Conservation (phyloP, 2,888 invertebrate species). For the Aleiodes alternator region DNA sequence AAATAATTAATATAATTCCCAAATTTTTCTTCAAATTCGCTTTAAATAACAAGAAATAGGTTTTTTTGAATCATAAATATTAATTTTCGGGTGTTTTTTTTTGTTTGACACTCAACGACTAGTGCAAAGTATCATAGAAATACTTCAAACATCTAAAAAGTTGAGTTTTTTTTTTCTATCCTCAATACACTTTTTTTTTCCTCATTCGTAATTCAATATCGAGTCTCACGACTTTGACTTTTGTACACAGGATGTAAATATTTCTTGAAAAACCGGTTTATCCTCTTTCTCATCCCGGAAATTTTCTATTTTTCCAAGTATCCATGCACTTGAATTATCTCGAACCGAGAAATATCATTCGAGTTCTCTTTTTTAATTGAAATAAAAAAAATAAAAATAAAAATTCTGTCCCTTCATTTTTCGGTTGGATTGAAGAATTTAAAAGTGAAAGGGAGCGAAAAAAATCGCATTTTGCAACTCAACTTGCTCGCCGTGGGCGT, state of each 20-base stretch:
- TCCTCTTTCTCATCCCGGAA: slow-evolving; percentile 14
- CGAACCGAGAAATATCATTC: no score
- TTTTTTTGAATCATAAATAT: no score
- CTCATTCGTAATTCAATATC: slow-evolving; percentile 1
- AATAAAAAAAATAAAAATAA: no score
- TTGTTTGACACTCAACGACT: no score
- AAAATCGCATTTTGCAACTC: neutral
- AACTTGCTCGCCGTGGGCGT: slow-evolving; percentile 17
- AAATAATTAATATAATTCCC: no score
- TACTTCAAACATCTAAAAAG: no score
- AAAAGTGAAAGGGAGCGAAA: slow-evolving; percentile 19
- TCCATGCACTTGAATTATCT: neutral
- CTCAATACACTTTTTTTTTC: neutral
- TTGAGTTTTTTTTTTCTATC: neutral
- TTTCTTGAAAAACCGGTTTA: slow-evolving; percentile 26
- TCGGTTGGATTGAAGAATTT: neutral
- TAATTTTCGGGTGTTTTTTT: no score
- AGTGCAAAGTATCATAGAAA: no score
- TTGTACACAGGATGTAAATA: slow-evolving; percentile 1
- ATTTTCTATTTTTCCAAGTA: slow-evolving; percentile 18
- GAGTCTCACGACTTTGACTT: slow-evolving; percentile 5
- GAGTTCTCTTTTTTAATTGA: no score
- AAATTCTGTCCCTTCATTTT: neutral
- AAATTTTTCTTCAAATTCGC: no score
- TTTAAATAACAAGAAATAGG: no score